Evolutionary conservation across 2,888 invertebrate species (phyloP), one percentile per base, ranked within the genome.

Genomic region (Amphipyra tragopoginis): DNA sequence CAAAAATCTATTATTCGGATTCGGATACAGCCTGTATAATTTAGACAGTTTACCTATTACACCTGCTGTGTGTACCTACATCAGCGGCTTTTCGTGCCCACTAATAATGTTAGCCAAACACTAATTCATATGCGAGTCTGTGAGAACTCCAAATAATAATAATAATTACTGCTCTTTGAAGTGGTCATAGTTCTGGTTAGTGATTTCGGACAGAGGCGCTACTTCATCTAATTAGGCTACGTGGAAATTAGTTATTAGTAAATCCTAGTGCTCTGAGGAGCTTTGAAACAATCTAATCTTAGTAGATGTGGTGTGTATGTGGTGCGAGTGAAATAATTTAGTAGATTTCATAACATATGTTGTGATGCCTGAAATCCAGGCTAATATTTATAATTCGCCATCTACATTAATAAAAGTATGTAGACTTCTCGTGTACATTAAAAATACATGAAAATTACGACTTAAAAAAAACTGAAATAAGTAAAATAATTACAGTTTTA

Each of bases 111-210:
- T 59, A 51, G 8, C 13, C 15, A 50, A 54, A 48, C 36, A 60
- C 50, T 55, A 60, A 67, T 60, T 73, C 9, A 40, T 33, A 40
- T 38, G 21, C 10, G 7, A 60, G 21, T 38, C 39, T 51, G 50
- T 26, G 48, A 33, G 34, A 26, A 50, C 47, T 45, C 21, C 33
- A 40, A 72, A 51, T 43, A 26, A 48, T 50, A 36, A 64, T 54
- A 47, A 56, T 72, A 50, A 57, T 57, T 51, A 50, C 43, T 15
- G 11, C 48, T 66, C 52, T 72, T 68, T 68, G 59, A 66, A 38
- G 48, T 43, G 50, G 54, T 38, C 34, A 15, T 10, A 40, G 69
- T 43, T 33, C 29, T 50, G 29, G 42, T 42, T 49, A 47, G 60
- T 21, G 61, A 60, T 68, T 73, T 38, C 0, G 1, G 36, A 42